phyloP scores from a whole-genome alignment of 2,113 vertebrate species.

The Marcusenius ussheri region DNA sequence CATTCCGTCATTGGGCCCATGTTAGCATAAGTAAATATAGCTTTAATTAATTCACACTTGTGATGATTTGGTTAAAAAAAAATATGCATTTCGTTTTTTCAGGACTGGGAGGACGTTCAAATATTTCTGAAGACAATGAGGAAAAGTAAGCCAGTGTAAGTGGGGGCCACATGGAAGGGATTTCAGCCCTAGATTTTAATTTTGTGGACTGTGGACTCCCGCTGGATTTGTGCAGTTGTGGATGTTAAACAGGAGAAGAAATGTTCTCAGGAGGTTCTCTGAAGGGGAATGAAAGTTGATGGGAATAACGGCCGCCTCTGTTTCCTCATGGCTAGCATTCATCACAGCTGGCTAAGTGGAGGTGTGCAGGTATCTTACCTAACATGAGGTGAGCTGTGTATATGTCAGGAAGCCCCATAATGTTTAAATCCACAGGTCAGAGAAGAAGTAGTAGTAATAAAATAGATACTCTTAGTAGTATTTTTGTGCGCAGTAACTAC shows the following conservation, averaged over 20 bases:
- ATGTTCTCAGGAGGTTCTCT: background rate
- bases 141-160: background rate
- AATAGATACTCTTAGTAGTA: background rate
- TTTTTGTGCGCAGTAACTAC: background rate
- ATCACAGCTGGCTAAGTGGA: background rate
- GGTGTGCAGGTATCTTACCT: background rate
- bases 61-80: background rate
- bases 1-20: background rate
- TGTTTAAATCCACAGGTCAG: background rate
- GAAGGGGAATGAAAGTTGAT: background rate
- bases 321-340: background rate
- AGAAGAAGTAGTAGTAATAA: background rate
- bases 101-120: background rate
- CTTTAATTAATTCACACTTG: background rate
- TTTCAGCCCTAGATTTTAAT: background rate
- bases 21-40: background rate
- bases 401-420: background rate
- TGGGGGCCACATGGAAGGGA: background rate
- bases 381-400: background rate
- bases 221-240: background rate
- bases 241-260: background rate
- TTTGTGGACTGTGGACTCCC: background rate
- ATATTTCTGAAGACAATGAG: background rate
- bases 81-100: background rate
- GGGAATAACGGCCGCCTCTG: background rate